A percentile compares a stretch with the other conserved stretches of the same genome.
These are phyloP conservation scores for Spea hammondii DNA, from an alignment of 2,797 vertebrate species.

Conservation along the genomic window DNA sequence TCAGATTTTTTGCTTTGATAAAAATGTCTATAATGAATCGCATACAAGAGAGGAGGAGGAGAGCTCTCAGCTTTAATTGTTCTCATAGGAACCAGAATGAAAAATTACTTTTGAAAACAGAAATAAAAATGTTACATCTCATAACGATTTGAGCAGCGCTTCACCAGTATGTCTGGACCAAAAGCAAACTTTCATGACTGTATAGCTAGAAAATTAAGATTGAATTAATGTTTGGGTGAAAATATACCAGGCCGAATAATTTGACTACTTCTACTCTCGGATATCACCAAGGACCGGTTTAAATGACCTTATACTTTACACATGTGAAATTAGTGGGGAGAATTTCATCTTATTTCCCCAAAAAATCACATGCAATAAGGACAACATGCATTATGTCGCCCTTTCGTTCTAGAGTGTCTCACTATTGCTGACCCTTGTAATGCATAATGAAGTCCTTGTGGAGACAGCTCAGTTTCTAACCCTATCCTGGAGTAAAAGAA, in stretches of 20 bases:
- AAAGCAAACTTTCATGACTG: constrained; percentile 24
- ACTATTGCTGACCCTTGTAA: no score
- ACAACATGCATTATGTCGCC: no score
- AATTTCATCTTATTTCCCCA: no score
- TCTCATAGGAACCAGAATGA: constrained; percentile 26
- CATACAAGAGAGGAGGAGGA: constrained; percentile 25
- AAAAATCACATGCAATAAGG: no score
- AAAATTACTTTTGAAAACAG: constrained; percentile 42
- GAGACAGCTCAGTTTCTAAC: no score
- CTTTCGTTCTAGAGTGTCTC: no score
- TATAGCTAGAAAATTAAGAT: not conserved
- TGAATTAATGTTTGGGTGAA: constrained; percentile 20
- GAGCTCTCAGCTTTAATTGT: constrained; percentile 37
- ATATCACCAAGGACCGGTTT: no score
- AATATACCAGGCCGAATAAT: not conserved
- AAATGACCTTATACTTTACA: no score
- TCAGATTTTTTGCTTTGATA: constrained; percentile 4
- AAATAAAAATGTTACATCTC: constrained; percentile 4
- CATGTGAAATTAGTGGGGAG: no score
- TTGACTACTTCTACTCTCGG: no score
- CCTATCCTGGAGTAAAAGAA: no score
- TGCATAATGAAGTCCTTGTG: no score
- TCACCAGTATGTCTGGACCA: not conserved
- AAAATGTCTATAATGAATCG: constrained; percentile 3
- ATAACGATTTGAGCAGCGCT: constrained; percentile 37